These are phyloP conservation scores for Aurelia aurita complex sp. Pacific DNA, from an alignment of 30 jellyfish, hydroid and myxozoan species.

Conservation along the genomic window DNA sequence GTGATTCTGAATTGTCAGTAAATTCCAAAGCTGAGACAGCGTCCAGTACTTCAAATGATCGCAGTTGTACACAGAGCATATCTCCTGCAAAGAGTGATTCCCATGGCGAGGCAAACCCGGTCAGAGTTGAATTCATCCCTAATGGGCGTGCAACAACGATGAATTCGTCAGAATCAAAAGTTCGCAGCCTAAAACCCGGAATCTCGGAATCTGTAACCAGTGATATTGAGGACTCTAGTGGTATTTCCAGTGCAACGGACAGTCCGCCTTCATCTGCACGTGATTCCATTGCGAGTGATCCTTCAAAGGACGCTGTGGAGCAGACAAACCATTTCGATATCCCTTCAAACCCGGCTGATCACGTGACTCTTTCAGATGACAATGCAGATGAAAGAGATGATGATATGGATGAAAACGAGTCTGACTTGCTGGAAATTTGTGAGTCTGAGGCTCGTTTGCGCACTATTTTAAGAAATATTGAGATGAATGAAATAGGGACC, in stretches of 20 bases:
- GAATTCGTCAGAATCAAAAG: neutral
- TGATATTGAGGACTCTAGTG: conserved; percentile 38
- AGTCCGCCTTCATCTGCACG: conserved; percentile 33
- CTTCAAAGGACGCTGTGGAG: neutral
- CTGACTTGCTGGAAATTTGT: conserved; percentile 10
- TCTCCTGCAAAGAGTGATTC: neutral
- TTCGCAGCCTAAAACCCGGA: neutral
- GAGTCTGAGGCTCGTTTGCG: conserved; percentile 27
- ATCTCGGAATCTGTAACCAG: neutral
- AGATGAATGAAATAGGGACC: conserved; percentile 12
- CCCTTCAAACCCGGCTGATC: conserved; percentile 44
- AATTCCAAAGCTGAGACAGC: conserved; percentile 16
- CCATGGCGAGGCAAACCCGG: neutral
- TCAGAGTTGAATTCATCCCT: neutral
- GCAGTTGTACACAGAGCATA: neutral
- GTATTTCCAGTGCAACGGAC: conserved; percentile 27
- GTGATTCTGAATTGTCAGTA: conserved; percentile 2
- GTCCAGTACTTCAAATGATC: neutral
- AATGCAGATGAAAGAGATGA: conserved; percentile 25
- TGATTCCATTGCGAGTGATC: neutral
- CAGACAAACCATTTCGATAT: neutral
- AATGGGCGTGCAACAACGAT: neutral
- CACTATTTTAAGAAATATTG: neutral
- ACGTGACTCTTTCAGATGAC: conserved; percentile 28
- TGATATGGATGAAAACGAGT: conserved; percentile 9